Conservation (phyloP, 2,113 vertebrate species). For the Orientallactaga bullata region DNA sequence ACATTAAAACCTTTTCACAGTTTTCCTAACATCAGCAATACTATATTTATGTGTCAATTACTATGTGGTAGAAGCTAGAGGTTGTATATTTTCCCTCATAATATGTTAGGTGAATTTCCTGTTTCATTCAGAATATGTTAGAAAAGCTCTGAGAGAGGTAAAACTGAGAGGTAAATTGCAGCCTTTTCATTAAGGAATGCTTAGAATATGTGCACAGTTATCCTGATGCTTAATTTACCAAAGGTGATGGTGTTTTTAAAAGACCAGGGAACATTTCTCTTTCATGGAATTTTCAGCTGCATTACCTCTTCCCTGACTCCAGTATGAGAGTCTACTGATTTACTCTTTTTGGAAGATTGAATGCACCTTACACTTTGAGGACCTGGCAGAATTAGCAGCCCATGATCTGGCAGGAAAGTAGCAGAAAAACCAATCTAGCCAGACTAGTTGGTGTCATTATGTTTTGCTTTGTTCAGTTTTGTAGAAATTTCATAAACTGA, state of each 20-base stretch:
- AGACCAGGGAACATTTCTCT: slow-evolving; percentile 5
- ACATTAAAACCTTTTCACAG: slow-evolving; percentile 61
- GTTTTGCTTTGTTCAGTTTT: slow-evolving; percentile 35
- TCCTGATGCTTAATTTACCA: slow-evolving; percentile 49
- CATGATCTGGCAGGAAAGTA: neutral
- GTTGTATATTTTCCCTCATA: neutral
- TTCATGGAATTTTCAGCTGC: slow-evolving; percentile 52
- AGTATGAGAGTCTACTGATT: slow-evolving; percentile 11
- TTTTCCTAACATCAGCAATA: slow-evolving; percentile 49
- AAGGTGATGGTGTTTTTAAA: slow-evolving; percentile 57
- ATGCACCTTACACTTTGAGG: neutral
- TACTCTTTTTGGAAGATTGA: neutral
- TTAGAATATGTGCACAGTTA: slow-evolving; percentile 11
- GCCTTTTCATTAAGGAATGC: slow-evolving; percentile 55
- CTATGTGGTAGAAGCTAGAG: neutral
- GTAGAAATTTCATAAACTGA: slow-evolving; percentile 36
- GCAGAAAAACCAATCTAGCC: slow-evolving; percentile 19
- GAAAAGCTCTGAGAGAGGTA: neutral
- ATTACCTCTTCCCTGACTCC: neutral
- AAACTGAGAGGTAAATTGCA: slow-evolving; percentile 44
- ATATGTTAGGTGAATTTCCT: slow-evolving; percentile 46
- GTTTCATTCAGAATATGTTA: slow-evolving; percentile 41
- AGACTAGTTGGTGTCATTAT: slow-evolving; percentile 24
- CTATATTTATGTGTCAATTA: slow-evolving; percentile 60
- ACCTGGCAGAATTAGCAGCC: slow-evolving; percentile 20